Evolutionary conservation across 2,797 vertebrate species (phyloP), one percentile per base, ranked within the genome.

Genomic region (Melanotaenia nigrans): DNA sequence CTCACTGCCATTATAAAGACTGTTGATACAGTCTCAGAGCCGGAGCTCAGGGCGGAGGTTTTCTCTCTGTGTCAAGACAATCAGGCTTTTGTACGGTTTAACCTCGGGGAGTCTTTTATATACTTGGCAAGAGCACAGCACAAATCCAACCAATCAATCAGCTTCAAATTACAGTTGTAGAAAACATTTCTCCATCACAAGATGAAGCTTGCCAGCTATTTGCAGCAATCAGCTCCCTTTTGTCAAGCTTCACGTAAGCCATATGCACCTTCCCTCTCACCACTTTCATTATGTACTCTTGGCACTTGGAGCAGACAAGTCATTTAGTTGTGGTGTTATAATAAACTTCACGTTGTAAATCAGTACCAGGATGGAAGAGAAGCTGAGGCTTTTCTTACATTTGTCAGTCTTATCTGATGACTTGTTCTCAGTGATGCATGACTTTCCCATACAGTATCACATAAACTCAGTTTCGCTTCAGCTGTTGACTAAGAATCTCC

Each of bases 51-150:
- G 79, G 84, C 79, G 61, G 20, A 86, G 71, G 63, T 82, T 78
- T 84, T 57, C 61, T 76, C 36, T 1, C 68, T 58, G 20, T 60
- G 60, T 84, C 62, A 85, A 89, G 79, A 93, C 92, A 93, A 79
- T 91, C 82, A 18, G 65, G 68, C 87, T 89, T 92, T 92, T 94
- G 89, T 92, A 42, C 66, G 49, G 61, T 67, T 69, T 85, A 81
- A 90, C 85, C 84, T 73, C 75, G 28, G 73, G 78, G 78, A 74
- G 69, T 53, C 86, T 92, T 82, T 85, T 71, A 90, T 83, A 75
- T 9, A 55, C 63, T 85, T 88, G 90, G 87, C 87, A 89, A 59
- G 77, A 78, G 55, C 69, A 72, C 82, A 72, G 73, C 38, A 36
- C 68, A 47, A 42, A 84, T 89, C 81, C 71, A 79, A 77, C 77